A percentile compares a stretch with the other conserved stretches of the same genome.
Conservation (phyloP, 2,113 vertebrate species). For the Dissostichus mawsoni region DNA sequence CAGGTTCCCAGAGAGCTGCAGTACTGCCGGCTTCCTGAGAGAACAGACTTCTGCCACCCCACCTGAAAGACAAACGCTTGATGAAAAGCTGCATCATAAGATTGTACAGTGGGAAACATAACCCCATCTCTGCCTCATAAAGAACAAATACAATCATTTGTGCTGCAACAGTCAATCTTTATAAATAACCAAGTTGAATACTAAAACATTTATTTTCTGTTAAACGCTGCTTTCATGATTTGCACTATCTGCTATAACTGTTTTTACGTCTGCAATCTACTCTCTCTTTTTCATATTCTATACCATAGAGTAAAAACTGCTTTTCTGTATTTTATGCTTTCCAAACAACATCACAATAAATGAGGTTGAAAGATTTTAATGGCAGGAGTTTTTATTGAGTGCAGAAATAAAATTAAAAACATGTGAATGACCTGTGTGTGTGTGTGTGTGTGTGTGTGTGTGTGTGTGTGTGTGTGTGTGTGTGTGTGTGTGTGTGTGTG, state of each 20-base stretch:
- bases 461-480: not conserved
- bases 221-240: not conserved
- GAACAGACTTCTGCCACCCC: not conserved
- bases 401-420: not conserved
- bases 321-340: slow-evolving; percentile 8
- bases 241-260: not conserved
- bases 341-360: slow-evolving; percentile 16
- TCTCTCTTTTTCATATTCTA: not conserved
- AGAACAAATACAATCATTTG: not conserved
- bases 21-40: slow-evolving; percentile 29
- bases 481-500: too few relatives aligned
- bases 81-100: slow-evolving; percentile 15
- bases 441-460: slow-evolving; percentile 2
- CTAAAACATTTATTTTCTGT: not conserved
- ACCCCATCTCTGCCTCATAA: not conserved
- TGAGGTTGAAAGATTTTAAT: not conserved
- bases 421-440: slow-evolving; percentile 3
- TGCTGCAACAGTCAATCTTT: not conserved
- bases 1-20: slow-evolving; percentile 2
- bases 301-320: not conserved
- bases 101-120: not conserved
- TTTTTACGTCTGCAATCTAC: not conserved
- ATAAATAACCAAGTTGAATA: not conserved
- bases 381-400: not conserved
- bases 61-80: not conserved